Conservation (phyloP, 2,888 invertebrate genomes). For the Heliconius sara region DNA sequence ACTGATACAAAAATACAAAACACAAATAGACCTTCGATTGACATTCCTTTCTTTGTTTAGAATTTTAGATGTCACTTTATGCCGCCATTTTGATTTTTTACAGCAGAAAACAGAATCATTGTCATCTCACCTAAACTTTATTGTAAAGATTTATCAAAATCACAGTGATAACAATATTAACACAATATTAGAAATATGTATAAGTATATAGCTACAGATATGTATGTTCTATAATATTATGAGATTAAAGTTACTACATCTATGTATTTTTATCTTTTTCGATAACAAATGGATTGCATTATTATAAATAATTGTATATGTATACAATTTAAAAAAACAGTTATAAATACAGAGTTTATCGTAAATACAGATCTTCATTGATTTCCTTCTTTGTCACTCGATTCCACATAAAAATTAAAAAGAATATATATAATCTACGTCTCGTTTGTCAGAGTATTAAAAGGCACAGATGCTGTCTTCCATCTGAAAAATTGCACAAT, state of each 20-base stretch:
- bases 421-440: constrained; percentile 23
- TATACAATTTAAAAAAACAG: too few relatives aligned
- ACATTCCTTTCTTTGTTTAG: neutral
- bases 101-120: neutral
- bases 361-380: neutral
- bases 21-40: neutral
- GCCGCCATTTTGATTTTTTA: neutral
- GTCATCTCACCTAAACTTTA: neutral
- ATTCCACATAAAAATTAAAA: constrained; percentile 1
- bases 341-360: neutral
- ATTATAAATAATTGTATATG: neutral
- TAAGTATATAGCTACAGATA: neutral
- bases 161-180: too few relatives aligned
- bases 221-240: neutral
- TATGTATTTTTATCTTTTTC: neutral
- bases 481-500: constrained; percentile 67
- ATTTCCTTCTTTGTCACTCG: neutral
- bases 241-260: neutral
- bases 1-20: neutral
- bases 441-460: constrained; percentile 52
- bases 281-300: neutral
- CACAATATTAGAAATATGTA: neutral
- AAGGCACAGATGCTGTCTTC: constrained; percentile 55
- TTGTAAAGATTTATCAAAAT: neutral
- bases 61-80: neutral